A percentile compares a stretch with the other conserved stretches of the same genome.
phyloP scores from a whole-genome alignment of 2,888 invertebrate species.

The Lacanobia wlatinum region DNA sequence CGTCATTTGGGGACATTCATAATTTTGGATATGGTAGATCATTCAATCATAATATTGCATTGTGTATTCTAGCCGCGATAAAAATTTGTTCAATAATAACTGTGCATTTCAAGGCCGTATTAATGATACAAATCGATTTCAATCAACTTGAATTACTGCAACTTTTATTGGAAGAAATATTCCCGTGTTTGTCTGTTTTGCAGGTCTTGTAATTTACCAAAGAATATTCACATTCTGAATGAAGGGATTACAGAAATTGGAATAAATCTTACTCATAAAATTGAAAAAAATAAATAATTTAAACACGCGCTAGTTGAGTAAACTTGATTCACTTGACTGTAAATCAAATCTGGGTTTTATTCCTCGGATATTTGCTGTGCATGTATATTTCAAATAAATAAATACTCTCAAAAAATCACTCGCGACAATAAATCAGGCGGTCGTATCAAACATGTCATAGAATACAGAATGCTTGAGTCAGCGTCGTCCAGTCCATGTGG shows the following conservation, averaged over 20 bases:
- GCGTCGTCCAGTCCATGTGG: constrained; percentile 40
- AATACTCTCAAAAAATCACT: background rate
- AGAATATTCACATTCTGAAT: background rate
- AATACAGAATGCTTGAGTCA: constrained; percentile 68
- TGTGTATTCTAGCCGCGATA: constrained; percentile 71
- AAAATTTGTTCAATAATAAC: constrained; percentile 14
- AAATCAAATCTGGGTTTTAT: too few relatives aligned
- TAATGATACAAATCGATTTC: constrained; percentile 4
- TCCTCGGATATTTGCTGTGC: too few relatives aligned
- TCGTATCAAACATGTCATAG: constrained; percentile 42
- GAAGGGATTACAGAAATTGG: background rate
- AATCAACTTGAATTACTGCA: background rate
- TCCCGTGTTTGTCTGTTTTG: too few relatives aligned
- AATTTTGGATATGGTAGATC: constrained; percentile 49
- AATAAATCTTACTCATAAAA: background rate
- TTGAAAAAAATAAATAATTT: background rate
- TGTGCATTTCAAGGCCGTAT: background rate
- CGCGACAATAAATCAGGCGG: background rate
- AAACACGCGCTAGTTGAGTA: too few relatives aligned
- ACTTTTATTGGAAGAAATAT: background rate
- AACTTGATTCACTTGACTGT: too few relatives aligned
- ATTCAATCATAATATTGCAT: constrained; percentile 57
- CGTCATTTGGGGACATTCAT: constrained; percentile 76
- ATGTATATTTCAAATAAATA: background rate
- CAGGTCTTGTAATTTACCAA: background rate